phyloP scores from a whole-genome alignment of 2,113 vertebrate species.

The Gymnorhina tibicen region DNA sequence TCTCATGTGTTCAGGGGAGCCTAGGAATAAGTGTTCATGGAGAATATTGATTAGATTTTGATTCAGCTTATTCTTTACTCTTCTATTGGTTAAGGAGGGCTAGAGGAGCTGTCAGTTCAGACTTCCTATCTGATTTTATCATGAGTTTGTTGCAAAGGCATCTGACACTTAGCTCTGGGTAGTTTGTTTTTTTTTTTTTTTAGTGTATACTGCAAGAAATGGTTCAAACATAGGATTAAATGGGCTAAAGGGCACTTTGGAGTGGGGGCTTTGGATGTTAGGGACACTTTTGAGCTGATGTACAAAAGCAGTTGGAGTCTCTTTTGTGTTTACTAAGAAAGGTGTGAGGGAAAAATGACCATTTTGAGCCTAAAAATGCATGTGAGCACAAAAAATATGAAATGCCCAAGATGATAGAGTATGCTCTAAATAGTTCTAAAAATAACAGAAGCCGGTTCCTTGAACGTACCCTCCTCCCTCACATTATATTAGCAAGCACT shows the following conservation, averaged over 20 bases:
- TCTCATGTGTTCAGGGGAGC: background rate
- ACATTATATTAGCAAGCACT: background rate
- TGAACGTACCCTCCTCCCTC: background rate
- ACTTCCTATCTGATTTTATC: background rate
- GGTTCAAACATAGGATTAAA: background rate
- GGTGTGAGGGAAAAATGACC: background rate
- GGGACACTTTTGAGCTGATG: rapidly evolving
- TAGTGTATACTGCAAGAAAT: background rate
- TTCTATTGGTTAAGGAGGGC: background rate
- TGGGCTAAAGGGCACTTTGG: background rate
- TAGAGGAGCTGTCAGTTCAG: background rate
- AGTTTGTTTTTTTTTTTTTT: background rate
- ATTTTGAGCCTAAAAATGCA: background rate
- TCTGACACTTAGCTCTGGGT: background rate
- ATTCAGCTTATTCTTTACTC: background rate
- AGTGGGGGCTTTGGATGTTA: background rate
- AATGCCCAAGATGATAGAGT: background rate
- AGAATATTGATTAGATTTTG: background rate
- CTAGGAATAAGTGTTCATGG: background rate
- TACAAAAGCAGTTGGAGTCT: background rate
- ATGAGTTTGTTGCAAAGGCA: background rate
- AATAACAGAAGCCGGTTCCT: background rate
- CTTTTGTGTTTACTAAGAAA: background rate
- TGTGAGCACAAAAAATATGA: background rate
- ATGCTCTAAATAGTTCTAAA: background rate